phyloP scores from a whole-genome alignment of 2,797 vertebrate genomes.

The Malurus splendens region DNA sequence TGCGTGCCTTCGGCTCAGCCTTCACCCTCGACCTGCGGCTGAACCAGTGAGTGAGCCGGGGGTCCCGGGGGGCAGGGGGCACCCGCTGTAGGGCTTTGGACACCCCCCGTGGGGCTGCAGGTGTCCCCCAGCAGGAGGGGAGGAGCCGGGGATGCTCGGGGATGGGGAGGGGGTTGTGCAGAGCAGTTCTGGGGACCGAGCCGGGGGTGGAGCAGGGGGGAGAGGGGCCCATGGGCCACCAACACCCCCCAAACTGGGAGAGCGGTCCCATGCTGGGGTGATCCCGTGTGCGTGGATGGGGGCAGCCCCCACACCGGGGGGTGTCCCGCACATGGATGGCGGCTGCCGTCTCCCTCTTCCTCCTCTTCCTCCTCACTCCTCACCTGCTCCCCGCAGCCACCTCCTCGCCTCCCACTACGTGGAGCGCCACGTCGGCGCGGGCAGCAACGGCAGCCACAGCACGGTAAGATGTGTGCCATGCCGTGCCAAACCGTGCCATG shows the following conservation, averaged over 20 bases:
- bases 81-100: neutral
- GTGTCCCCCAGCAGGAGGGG: neutral
- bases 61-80: neutral
- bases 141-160: neutral
- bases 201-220: neutral
- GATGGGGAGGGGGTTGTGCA: fast-evolving
- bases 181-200: neutral
- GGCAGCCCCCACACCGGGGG: fast-evolving
- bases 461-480: slow-evolving; percentile 45
- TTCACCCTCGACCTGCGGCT: slow-evolving; percentile 90
- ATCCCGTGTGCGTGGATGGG: fast-evolving
- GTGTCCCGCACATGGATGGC: neutral
- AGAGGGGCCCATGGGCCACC: neutral
- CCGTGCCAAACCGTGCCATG: fast-evolving
- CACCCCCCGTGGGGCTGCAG: neutral
- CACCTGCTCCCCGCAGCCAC: slow-evolving; percentile 70
- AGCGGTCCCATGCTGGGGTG: fast-evolving
- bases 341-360: neutral
- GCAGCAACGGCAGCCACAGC: slow-evolving; percentile 57
- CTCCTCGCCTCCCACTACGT: slow-evolving; percentile 89
- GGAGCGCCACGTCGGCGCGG: slow-evolving; percentile 80
- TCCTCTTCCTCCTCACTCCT: neutral
- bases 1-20: slow-evolving; percentile 81
- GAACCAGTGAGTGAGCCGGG: slow-evolving; percentile 84
- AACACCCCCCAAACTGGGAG: neutral